These are phyloP conservation scores for Hyles vespertilio DNA, from an alignment of 1,140 invertebrate species.

Conservation along the genomic window DNA sequence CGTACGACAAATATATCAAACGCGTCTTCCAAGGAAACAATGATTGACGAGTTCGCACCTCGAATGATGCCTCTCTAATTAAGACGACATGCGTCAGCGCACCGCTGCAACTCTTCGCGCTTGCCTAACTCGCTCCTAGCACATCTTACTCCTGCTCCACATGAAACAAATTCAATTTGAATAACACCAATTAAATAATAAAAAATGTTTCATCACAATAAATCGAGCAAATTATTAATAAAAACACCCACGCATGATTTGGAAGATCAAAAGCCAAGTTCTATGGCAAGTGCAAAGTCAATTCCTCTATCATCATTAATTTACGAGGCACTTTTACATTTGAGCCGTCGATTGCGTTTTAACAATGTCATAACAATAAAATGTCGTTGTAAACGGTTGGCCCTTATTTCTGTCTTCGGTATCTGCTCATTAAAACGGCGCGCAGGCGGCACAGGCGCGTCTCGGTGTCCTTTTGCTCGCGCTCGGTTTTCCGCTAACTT, in stretches of 20 bases:
- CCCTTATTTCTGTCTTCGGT: constrained; percentile 69
- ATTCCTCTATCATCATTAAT: constrained; percentile 21
- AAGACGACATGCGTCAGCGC: constrained; percentile 64
- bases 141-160: constrained; percentile 24
- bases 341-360: constrained; percentile 43
- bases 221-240: neutral
- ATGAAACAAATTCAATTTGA: too few species aligned
- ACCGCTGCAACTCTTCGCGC: constrained; percentile 41
- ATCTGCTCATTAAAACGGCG: constrained; percentile 65
- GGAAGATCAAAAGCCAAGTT: too few species aligned
- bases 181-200: too few species aligned
- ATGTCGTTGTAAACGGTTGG: constrained; percentile 52
- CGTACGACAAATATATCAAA: constrained; percentile 53
- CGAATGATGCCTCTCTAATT: constrained; percentile 60
- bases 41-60: constrained; percentile 74
- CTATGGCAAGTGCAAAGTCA: constrained; percentile 3
- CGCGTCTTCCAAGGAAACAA: constrained; percentile 51
- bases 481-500: constrained; percentile 64
- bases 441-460: constrained; percentile 27
- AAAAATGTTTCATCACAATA: neutral
- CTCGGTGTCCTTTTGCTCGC: constrained; percentile 48
- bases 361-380: constrained; percentile 68
- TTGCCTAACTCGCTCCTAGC: constrained; percentile 38
- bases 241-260: too few species aligned
- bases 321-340: constrained; percentile 41